Evolutionary conservation across 1,140 invertebrate genomes (phyloP).

Genomic region (Propsilocerus akamusi): DNA sequence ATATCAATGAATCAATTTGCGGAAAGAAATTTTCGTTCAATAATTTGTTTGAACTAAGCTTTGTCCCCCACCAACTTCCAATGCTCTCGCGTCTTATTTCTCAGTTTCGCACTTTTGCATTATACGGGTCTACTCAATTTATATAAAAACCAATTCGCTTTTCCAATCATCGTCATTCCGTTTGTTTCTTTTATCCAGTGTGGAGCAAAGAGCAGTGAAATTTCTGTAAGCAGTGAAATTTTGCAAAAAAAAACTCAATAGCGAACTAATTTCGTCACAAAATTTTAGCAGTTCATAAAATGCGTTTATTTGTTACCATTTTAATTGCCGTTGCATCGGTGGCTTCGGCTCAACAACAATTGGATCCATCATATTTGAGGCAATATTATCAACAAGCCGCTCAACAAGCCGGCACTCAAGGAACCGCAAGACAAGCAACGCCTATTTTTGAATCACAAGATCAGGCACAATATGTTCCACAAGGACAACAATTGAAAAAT

Average conservation of each 20-base stretch:
- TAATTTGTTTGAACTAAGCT: too few species aligned
- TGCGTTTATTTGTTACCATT: neutral
- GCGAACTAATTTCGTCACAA: neutral
- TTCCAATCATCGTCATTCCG: neutral
- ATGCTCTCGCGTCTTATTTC: neutral
- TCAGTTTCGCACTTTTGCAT: neutral
- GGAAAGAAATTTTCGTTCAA: too few species aligned
- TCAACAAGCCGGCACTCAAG: neutral
- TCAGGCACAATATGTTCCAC: neutral
- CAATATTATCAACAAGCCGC: conserved; percentile 4
- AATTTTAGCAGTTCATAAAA: neutral
- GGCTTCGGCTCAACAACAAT: neutral
- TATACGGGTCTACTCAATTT: neutral
- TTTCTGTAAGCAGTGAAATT: neutral
- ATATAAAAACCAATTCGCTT: neutral
- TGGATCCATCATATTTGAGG: conserved; percentile 4
- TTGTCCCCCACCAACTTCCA: neutral
- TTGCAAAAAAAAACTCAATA: neutral
- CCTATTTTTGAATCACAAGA: conserved; percentile 5
- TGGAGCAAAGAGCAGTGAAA: too few species aligned
- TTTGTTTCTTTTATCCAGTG: too few species aligned
- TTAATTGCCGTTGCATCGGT: neutral
- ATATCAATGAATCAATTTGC: too few species aligned
- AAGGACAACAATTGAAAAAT: neutral
- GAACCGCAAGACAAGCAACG: neutral